Conservation (phyloP, 2,888 invertebrate species). For the Copidosoma aretas region DNA sequence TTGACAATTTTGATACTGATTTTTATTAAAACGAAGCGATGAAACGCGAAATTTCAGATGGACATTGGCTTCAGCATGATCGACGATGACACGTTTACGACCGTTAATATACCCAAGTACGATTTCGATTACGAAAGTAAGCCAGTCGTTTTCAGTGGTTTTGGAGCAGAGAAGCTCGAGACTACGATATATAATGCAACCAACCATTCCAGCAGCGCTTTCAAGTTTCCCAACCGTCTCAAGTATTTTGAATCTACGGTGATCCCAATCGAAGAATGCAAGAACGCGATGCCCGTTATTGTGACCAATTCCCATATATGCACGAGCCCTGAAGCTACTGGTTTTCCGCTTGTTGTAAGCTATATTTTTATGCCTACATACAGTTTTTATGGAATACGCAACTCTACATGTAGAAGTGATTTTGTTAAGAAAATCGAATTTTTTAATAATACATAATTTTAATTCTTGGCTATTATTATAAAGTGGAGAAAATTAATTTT, state of each 20-base stretch:
- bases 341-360: constrained; percentile 24
- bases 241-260: constrained; percentile 22
- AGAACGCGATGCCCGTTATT: not conserved
- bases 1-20: no score
- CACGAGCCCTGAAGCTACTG: not conserved
- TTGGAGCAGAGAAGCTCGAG: constrained; percentile 15
- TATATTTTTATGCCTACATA: not conserved
- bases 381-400: no score
- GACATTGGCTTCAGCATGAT: no score
- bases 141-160: constrained; percentile 11
- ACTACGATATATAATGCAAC: not conserved
- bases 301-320: constrained; percentile 17
- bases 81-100: constrained; percentile 6
- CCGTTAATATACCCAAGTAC: constrained; percentile 16
- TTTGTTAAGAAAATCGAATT: no score
- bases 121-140: constrained; percentile 18
- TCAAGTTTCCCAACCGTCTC: constrained; percentile 18
- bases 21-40: no score
- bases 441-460: no score
- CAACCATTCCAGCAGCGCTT: not conserved
- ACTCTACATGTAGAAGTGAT: no score
- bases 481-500: no score
- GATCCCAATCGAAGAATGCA: constrained; percentile 18
- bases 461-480: no score
- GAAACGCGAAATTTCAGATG: no score